Evolutionary conservation across 2,888 invertebrate genomes (phyloP), one percentile per base, ranked within the genome.

Genomic region (Luperina nickerlii): DNA sequence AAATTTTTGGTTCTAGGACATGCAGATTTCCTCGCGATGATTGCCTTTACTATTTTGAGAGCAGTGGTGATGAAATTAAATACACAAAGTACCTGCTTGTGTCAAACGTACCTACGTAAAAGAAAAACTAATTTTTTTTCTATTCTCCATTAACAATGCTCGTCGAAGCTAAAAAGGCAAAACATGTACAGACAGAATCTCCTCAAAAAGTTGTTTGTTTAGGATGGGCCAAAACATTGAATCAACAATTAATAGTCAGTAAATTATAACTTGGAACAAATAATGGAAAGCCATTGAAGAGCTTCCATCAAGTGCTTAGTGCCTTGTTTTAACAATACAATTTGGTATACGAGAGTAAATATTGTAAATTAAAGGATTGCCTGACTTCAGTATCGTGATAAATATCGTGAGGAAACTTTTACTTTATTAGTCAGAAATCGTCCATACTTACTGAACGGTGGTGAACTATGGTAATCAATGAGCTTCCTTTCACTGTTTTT

Each of bases 241-340:
- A 81, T 86, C 78, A 84, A 81, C 86, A 82, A 86, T 89, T 89
- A 88, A 89, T 85, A 90, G 89, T 89, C 87, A 88, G 85, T 70
- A 82, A 89, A 87, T 89, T 86, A 87, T 88, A 89, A 88, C 83
- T 87, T 84, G 82, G 63, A 60, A 78, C 89, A 89, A 88, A 88
- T 89, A 87, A 86, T 76, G 79, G 74, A 42, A 68, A 68, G 74
- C 81, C 76, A 78, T 76, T 67, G 74, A 79, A 15, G 65, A 63
- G 63, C 57, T 72, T 60, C 27, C 67, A 38, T 65, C 76, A 63
- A 84, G 76, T 65, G 76, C 15, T 27, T 79, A 84, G 76, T 65
- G 76, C 15, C 38, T 79, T 74, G 83, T 80, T 83, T 60, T 74
- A 66, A 72, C 74, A 77, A 72, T 72, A 84, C 77, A 83, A 74